Evolutionary conservation across 2,888 invertebrate species (phyloP).

Genomic region (Drosophila neoperkinsi): DNA sequence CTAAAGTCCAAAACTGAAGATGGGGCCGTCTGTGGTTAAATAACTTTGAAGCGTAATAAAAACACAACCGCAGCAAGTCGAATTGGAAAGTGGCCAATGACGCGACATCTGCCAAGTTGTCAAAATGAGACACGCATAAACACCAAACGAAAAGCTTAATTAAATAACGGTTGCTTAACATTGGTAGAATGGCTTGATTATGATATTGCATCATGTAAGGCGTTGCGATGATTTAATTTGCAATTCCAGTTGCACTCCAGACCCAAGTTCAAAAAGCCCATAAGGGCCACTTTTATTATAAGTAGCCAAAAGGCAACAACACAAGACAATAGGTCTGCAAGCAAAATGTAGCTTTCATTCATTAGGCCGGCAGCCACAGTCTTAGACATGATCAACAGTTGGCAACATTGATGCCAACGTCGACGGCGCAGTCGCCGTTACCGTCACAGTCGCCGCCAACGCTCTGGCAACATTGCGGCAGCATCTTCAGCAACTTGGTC

Average conservation of each 20-base stretch:
- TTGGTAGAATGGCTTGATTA: constrained; percentile 50
- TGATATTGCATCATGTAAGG: constrained; percentile 57
- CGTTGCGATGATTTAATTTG: constrained; percentile 39
- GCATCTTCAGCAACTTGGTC: constrained; percentile 58
- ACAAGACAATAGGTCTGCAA: constrained; percentile 17
- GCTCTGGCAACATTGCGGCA: constrained; percentile 65
- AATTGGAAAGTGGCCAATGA: constrained; percentile 49
- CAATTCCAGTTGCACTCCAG: constrained; percentile 50
- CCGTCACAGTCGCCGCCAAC: constrained; percentile 26
- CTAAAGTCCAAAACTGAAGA: constrained; percentile 35
- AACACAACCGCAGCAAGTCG: constrained; percentile 20
- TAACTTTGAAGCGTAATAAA: constrained; percentile 51
- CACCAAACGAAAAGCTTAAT: constrained; percentile 48
- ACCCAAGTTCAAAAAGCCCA: constrained; percentile 74
- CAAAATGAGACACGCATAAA: constrained; percentile 55
- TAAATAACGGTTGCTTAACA: constrained; percentile 31
- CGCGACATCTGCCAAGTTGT: constrained; percentile 43
- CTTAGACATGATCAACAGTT: constrained; percentile 58
- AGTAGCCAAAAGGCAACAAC: constrained; percentile 16
- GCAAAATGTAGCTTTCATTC: constrained; percentile 68
- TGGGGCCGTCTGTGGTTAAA: constrained; percentile 46
- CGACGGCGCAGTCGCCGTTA: constrained; percentile 8
- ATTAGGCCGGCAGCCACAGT: constrained; percentile 51
- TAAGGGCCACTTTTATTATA: constrained; percentile 50
- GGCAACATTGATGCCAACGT: constrained; percentile 63